Percentiles rank a stretch among this genome's conserved stretches.
Evolutionary conservation across 2,113 vertebrate genomes (phyloP).

Genomic region (Spea multiplicata): DNA sequence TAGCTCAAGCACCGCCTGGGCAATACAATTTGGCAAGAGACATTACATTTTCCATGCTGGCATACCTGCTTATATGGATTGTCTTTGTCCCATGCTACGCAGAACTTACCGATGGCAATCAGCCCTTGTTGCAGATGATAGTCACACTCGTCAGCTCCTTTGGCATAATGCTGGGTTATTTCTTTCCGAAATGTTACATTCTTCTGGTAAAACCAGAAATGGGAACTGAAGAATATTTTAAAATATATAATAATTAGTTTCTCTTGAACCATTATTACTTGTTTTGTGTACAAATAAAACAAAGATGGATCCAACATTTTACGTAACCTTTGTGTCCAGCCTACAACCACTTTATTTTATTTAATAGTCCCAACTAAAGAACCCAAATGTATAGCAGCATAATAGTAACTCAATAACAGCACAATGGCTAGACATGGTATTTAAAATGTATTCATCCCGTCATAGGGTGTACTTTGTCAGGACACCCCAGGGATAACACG

Average conservation of each 20-base stretch:
- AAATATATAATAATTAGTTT: slow-evolving; percentile 1
- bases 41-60: slow-evolving; percentile 74
- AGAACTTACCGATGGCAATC: slow-evolving; percentile 53
- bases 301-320: no score
- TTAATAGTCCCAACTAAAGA: no score
- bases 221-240: slow-evolving; percentile 72
- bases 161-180: slow-evolving; percentile 69
- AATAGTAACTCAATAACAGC: no score
- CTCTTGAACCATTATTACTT: neutral
- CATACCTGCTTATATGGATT: slow-evolving; percentile 76
- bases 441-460: no score
- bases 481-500: no score
- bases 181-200: slow-evolving; percentile 79
- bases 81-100: slow-evolving; percentile 74
- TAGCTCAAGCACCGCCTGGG: slow-evolving; percentile 65
- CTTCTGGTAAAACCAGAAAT: slow-evolving; percentile 69
- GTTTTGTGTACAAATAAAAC: neutral
- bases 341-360: no score
- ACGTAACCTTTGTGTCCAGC: no score
- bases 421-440: no score
- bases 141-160: slow-evolving; percentile 64
- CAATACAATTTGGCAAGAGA: slow-evolving; percentile 77
- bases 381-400: no score
- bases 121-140: slow-evolving; percentile 62
- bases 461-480: no score